A percentile compares a stretch with the other conserved stretches of the same genome.
Conservation (phyloP, 2,797 vertebrate genomes). For the Monodelphis domestica region DNA sequence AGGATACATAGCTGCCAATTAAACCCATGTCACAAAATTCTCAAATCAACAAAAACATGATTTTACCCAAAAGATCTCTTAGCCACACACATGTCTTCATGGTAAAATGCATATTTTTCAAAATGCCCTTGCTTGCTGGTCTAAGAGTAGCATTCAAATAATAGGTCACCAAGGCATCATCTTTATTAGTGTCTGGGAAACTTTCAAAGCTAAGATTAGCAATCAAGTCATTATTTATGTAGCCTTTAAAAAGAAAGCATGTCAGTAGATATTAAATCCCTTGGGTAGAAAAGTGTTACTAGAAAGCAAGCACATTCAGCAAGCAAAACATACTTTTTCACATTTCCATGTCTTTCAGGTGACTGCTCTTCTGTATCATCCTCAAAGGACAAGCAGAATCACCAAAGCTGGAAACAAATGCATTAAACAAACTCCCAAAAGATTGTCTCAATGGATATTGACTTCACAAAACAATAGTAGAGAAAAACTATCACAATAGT, state of each 20-base stretch:
- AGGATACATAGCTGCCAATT: conserved; percentile 36
- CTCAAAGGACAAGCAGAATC: conserved; percentile 53
- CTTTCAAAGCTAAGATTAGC: conserved; percentile 79
- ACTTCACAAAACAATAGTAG: conserved; percentile 19
- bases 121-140: conserved; percentile 50
- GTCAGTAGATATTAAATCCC: conserved; percentile 77
- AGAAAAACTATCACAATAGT: conserved; percentile 48
- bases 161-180: conserved; percentile 65
- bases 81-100: conserved; percentile 42
- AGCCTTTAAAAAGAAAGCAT: conserved; percentile 77
- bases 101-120: conserved; percentile 60
- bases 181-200: conserved; percentile 66
- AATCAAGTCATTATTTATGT: conserved; percentile 74
- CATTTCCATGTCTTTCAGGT: conserved; percentile 47
- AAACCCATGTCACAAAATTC: conserved; percentile 10
- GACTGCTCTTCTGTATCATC: conserved; percentile 43
- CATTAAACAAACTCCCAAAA: background rate
- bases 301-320: conserved; percentile 77
- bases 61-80: conserved; percentile 56
- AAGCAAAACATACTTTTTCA: conserved; percentile 75
- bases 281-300: conserved; percentile 79
- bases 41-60: background rate
- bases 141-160: conserved; percentile 60
- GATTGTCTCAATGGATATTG: background rate
- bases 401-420: background rate